Conservation (phyloP, 2,797 vertebrate genomes). For the Mormyrops boulengeri region DNA sequence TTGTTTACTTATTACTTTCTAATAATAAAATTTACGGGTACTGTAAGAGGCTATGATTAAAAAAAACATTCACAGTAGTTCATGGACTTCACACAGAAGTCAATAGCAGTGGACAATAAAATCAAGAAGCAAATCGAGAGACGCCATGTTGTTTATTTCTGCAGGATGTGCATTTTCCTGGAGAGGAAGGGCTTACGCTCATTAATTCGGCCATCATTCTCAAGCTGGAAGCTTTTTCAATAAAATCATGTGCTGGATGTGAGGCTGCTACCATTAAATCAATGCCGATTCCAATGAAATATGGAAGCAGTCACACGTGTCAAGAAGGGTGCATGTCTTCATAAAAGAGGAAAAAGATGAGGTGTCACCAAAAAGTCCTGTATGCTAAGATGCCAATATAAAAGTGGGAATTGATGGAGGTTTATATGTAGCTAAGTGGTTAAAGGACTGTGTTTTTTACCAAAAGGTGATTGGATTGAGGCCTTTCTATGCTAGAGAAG, state of each 20-base stretch:
- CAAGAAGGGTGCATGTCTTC: not conserved
- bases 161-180: not conserved
- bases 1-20: not conserved
- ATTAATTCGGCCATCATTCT: slow-evolving; percentile 6
- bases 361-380: not conserved
- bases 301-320: not conserved
- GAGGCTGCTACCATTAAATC: not conserved
- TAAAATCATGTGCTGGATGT: not conserved
- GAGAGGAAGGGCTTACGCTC: not conserved
- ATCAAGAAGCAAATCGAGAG: not conserved
- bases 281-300: not conserved
- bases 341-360: not conserved
- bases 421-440: not conserved
- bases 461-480: not conserved
- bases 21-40: not conserved
- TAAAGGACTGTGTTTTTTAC: not conserved
- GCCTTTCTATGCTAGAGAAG: not conserved
- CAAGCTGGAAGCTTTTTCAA: not conserved
- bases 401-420: not conserved
- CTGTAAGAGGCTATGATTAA: not conserved
- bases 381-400: not conserved
- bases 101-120: not conserved
- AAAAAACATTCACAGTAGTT: not conserved
- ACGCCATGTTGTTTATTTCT: not conserved
- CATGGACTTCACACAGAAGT: not conserved